Percentiles rank a stretch among this genome's conserved stretches.
Conservation (phyloP, 37 sponge, comb jelly and placozoan genomes). For the Aphrocallistes beatrix region DNA sequence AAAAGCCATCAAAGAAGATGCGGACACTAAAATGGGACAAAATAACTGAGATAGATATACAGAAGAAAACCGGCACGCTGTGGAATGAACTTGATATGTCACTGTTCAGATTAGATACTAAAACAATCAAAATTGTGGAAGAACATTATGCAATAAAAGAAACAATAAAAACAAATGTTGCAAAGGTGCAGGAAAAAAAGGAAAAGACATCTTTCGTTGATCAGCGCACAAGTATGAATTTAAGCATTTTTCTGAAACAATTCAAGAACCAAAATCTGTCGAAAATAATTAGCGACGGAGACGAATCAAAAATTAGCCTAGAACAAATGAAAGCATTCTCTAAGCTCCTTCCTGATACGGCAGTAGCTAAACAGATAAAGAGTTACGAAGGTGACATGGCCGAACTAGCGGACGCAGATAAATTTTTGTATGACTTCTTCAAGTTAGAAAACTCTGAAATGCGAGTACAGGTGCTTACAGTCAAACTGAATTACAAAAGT, state of each 20-base stretch:
- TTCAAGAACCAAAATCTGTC: conserved; percentile 38
- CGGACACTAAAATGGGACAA: conserved; percentile 82
- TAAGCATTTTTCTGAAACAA: conserved; percentile 89
- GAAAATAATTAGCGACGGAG: conserved; percentile 33
- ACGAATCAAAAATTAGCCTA: conserved; percentile 29
- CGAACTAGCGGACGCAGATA: neutral
- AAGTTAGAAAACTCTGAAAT: neutral
- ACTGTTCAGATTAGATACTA: neutral
- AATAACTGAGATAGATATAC: conserved; percentile 27
- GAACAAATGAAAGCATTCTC: conserved; percentile 55
- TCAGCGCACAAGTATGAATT: conserved; percentile 61
- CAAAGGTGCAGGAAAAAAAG: conserved; percentile 7
- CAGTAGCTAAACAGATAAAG: neutral
- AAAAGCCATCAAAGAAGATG: conserved; percentile 54
- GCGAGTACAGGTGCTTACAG: conserved; percentile 1
- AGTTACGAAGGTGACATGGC: neutral
- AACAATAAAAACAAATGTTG: conserved; percentile 18
- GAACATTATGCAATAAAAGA: conserved; percentile 45
- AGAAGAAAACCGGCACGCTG: conserved; percentile 21
- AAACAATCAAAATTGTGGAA: conserved; percentile 23
- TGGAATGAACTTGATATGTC: conserved; percentile 35
- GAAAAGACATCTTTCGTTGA: conserved; percentile 54
- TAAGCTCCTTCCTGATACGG: conserved; percentile 55
- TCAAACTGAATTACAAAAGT: neutral
- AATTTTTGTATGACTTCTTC: neutral